Conservation (phyloP, 2,797 vertebrate species). For the Eupleurogrammus muticus region DNA sequence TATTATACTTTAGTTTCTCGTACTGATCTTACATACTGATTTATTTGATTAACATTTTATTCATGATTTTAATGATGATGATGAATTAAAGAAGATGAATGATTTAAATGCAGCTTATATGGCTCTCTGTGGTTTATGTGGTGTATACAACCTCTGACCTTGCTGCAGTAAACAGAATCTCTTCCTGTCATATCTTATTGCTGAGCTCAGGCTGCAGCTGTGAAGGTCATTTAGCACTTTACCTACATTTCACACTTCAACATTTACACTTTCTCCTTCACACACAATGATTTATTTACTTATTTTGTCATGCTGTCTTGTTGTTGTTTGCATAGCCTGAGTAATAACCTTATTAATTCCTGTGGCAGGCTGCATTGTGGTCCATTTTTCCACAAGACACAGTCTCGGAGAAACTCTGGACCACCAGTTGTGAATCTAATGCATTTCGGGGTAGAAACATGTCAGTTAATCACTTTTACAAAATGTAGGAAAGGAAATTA, state of each 20-base stretch:
- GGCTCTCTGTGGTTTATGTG: neutral
- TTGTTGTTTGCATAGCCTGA: conserved; percentile 28
- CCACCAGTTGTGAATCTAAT: neutral
- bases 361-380: conserved; percentile 40
- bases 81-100: too few species aligned
- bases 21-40: neutral
- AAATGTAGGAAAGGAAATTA: neutral
- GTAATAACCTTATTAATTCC: conserved; percentile 49
- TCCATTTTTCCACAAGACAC: conserved; percentile 25
- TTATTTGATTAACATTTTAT: neutral
- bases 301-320: conserved; percentile 20
- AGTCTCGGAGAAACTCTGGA: conserved; percentile 1
- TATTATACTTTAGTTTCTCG: too few species aligned
- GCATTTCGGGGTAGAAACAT: conserved; percentile 5
- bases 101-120: too few species aligned
- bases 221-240: conserved; percentile 47
- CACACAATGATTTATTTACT: conserved; percentile 18
- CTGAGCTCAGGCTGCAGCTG: conserved; percentile 10
- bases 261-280: conserved; percentile 7
- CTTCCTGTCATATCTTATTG: neutral
- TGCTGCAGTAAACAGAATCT: conserved; percentile 3
- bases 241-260: conserved; percentile 18
- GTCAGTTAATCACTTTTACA: neutral
- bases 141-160: neutral
- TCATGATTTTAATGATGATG: too few species aligned